Conservation (phyloP, 2,888 invertebrate genomes). For the Phytoseiulus persimilis region DNA sequence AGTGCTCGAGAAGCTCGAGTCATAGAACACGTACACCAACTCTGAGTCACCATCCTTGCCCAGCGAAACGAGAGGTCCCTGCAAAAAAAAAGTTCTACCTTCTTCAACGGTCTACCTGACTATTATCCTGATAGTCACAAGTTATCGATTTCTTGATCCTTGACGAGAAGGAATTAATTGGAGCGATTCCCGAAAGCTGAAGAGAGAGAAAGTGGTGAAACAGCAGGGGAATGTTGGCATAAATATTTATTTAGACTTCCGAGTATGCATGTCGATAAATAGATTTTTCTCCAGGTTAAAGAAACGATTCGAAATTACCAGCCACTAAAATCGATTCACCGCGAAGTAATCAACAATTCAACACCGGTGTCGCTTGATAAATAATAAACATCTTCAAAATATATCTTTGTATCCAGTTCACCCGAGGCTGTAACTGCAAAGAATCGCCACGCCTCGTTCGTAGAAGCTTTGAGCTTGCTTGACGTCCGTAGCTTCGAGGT, state of each 20-base stretch:
- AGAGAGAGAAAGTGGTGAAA: too few relatives aligned
- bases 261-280: background rate
- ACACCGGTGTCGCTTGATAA: background rate
- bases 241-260: background rate
- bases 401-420: conserved; percentile 41
- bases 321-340: background rate
- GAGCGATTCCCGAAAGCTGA: too few relatives aligned
- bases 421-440: conserved; percentile 75
- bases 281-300: background rate
- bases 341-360: background rate
- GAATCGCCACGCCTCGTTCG: conserved; percentile 91
- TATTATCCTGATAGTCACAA: too few relatives aligned
- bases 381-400: background rate
- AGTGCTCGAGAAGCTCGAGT: too few relatives aligned
- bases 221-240: too few relatives aligned
- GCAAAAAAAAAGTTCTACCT: too few relatives aligned
- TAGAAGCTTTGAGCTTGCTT: conserved; percentile 93
- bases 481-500: conserved; percentile 78
- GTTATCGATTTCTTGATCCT: too few relatives aligned
- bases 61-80: too few relatives aligned
- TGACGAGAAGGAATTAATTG: too few relatives aligned
- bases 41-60: too few relatives aligned
- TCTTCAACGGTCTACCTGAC: too few relatives aligned
- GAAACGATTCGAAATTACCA: background rate
- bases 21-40: too few relatives aligned